Evolutionary conservation across 2,113 vertebrate species (phyloP).

Genomic region (Hemicordylus capensis): DNA sequence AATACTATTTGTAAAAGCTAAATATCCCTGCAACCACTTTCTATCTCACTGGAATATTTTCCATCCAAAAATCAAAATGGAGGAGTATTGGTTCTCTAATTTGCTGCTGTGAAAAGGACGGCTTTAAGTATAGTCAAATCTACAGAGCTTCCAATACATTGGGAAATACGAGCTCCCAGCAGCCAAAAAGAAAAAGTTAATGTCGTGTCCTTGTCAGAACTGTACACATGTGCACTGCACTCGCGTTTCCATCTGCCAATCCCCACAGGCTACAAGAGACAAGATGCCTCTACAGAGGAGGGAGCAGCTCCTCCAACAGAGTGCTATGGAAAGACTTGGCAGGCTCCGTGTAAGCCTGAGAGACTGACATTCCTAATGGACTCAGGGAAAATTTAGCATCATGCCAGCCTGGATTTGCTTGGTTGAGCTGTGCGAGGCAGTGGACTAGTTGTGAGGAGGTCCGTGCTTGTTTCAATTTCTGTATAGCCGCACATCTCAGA

Average conservation of each 20-base stretch:
- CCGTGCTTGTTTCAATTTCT: background rate
- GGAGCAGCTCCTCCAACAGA: background rate
- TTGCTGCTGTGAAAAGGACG: background rate
- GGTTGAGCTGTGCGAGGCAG: background rate
- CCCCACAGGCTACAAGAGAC: conserved; percentile 11
- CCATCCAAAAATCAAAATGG: background rate
- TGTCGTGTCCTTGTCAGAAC: conserved; percentile 16
- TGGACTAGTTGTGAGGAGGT: background rate
- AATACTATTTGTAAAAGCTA: background rate
- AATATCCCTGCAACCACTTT: background rate
- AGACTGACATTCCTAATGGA: background rate
- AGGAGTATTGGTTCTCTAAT: background rate
- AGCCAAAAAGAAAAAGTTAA: background rate
- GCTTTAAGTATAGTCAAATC: background rate
- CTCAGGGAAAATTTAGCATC: background rate
- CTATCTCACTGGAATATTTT: background rate
- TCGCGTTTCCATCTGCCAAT: conserved; percentile 36
- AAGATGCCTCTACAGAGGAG: background rate
- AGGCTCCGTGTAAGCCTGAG: conserved; percentile 8
- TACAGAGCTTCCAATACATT: background rate
- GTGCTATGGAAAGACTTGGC: conserved; percentile 28
- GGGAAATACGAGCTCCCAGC: background rate
- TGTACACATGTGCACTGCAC: background rate
- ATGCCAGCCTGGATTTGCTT: background rate
- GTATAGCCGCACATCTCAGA: background rate